Conservation (phyloP, 2,888 invertebrate species). For the Drosophila dives region DNA sequence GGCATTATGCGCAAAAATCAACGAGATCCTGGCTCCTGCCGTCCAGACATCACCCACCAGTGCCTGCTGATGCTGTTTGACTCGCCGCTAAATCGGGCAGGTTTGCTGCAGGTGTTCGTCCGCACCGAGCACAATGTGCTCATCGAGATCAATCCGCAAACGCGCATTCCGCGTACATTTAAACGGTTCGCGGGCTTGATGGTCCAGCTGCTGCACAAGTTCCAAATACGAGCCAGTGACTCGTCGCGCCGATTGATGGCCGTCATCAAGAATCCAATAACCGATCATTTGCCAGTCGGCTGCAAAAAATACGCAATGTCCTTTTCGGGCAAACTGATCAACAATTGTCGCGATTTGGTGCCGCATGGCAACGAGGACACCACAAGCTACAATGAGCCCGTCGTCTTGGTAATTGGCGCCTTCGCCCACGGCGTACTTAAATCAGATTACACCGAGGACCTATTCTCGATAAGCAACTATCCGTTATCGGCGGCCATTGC, state of each 20-base stretch:
- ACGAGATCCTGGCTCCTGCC: constrained; percentile 93
- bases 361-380: constrained; percentile 85
- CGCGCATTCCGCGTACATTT: constrained; percentile 97
- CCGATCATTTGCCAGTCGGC: constrained; percentile 97
- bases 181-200: constrained; percentile 98
- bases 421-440: constrained; percentile 98
- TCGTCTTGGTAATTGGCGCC: constrained; percentile 96
- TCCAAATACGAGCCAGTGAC: constrained; percentile 95
- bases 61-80: constrained; percentile 99
- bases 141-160: constrained; percentile 98
- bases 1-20: constrained; percentile 93
- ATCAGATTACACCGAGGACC: constrained; percentile 95
- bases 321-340: constrained; percentile 91
- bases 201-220: constrained; percentile 98
- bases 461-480: constrained; percentile 96
- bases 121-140: constrained; percentile 96
- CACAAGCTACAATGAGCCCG: constrained; percentile 90
- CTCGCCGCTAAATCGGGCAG: constrained; percentile 98
- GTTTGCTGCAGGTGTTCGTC: constrained; percentile 97
- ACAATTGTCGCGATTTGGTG: constrained; percentile 91
- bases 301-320: constrained; percentile 96
- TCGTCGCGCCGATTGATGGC: constrained; percentile 95
- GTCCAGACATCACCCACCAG: constrained; percentile 99
- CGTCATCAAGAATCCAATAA: constrained; percentile 98
- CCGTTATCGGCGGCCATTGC: constrained; percentile 98